Percentiles rank a stretch among this genome's conserved stretches.
These are phyloP conservation scores for Todus mexicanus DNA, from an alignment of 2,797 vertebrate genomes.

Conservation along the genomic window DNA sequence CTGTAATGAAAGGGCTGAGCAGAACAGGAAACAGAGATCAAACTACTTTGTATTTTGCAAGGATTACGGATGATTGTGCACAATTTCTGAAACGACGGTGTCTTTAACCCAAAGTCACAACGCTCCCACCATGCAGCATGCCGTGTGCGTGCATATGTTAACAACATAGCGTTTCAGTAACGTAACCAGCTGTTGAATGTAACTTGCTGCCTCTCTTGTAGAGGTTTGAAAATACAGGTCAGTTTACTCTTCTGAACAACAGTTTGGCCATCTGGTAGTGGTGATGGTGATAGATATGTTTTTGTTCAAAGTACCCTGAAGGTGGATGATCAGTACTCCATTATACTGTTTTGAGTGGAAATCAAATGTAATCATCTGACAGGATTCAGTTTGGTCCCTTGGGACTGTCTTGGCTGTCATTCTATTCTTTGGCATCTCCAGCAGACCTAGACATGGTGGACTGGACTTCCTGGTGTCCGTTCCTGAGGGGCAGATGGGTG, in stretches of 20 bases:
- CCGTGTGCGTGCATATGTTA: neutral
- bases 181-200: neutral
- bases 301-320: neutral
- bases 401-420: neutral
- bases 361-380: neutral
- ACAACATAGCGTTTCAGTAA: neutral
- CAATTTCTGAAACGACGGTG: neutral
- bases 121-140: neutral
- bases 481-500: neutral
- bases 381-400: neutral
- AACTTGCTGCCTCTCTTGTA: neutral
- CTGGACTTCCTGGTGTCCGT: neutral
- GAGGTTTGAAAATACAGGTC: neutral
- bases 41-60: constrained; percentile 7
- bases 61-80: neutral
- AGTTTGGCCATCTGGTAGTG: neutral
- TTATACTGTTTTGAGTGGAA: neutral
- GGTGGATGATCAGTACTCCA: neutral
- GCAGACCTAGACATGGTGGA: neutral
- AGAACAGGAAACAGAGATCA: constrained; percentile 6
- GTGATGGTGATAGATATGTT: neutral
- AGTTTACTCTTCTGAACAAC: neutral
- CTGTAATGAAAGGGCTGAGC: constrained; percentile 44
- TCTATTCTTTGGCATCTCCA: neutral
- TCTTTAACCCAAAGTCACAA: neutral